These are phyloP conservation scores for Bimastos eiseni DNA, from an alignment of 2,888 invertebrate species.

Conservation along the genomic window DNA sequence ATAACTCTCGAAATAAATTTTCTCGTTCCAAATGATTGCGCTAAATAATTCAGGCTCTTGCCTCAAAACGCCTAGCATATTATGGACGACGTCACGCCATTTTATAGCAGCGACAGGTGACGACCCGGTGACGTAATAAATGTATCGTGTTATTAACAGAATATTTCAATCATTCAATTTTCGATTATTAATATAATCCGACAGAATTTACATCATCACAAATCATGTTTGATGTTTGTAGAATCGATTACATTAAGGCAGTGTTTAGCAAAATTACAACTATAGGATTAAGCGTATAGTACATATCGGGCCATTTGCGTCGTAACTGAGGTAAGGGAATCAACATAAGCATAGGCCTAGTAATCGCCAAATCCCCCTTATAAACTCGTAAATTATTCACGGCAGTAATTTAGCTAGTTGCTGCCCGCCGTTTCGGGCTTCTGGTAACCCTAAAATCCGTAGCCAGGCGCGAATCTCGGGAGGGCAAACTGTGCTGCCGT, in stretches of 20 bases:
- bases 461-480: background rate
- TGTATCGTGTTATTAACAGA: background rate
- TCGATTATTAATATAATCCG: too few relatives aligned
- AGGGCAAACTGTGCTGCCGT: background rate
- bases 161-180: too few relatives aligned
- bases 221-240: too few relatives aligned
- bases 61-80: background rate
- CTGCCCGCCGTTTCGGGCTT: background rate
- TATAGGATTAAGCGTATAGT: too few relatives aligned
- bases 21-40: background rate
- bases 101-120: background rate
- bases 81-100: slow-evolving; percentile 3
- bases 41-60: background rate
- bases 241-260: too few relatives aligned
- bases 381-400: background rate
- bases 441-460: background rate
- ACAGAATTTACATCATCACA: too few relatives aligned
- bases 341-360: too few relatives aligned
- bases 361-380: slow-evolving; percentile 1
- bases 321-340: too few relatives aligned
- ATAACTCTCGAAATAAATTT: background rate
- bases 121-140: background rate
- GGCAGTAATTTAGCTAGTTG: background rate
- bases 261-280: too few relatives aligned
- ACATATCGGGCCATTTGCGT: too few relatives aligned